phyloP scores from a whole-genome alignment of 2,797 vertebrate genomes.

The Pantherophis alleghaniensis region DNA sequence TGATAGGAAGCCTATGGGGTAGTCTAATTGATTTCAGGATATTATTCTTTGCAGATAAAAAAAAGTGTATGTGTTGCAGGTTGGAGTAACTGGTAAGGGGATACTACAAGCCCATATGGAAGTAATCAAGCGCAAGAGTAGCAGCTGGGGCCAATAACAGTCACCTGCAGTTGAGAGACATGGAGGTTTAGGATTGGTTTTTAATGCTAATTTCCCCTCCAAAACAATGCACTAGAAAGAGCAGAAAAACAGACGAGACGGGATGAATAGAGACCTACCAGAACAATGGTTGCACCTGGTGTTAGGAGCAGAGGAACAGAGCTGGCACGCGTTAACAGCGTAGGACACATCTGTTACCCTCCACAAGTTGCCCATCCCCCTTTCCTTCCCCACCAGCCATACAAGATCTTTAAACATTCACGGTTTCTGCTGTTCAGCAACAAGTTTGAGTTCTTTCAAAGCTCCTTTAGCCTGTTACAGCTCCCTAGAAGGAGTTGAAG shows the following conservation, averaged over 20 bases:
- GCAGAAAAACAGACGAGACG: slow-evolving; percentile 77
- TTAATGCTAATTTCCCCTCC: slow-evolving; percentile 79
- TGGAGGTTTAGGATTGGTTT: slow-evolving; percentile 75
- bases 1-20: slow-evolving; percentile 56
- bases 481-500: not conserved
- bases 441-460: slow-evolving; percentile 64
- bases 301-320: slow-evolving; percentile 69
- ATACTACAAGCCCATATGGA: slow-evolving; percentile 87
- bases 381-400: slow-evolving; percentile 53
- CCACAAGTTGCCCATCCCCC: slow-evolving; percentile 66
- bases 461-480: slow-evolving; percentile 26
- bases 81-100: slow-evolving; percentile 70
- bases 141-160: slow-evolving; percentile 98
- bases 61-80: slow-evolving; percentile 44
- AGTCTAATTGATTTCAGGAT: slow-evolving; percentile 71
- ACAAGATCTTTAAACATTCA: slow-evolving; percentile 47
- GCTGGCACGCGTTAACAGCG: slow-evolving; percentile 75
- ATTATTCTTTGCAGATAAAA: slow-evolving; percentile 63
- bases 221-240: slow-evolving; percentile 81
- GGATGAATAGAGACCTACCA: slow-evolving; percentile 71
- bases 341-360: slow-evolving; percentile 89
- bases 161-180: slow-evolving; percentile 93
- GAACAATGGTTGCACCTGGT: slow-evolving; percentile 99
- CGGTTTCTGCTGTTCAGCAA: slow-evolving; percentile 64
- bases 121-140: slow-evolving; percentile 93